phyloP scores from a whole-genome alignment of 2,797 vertebrate species.

The Lepilemur ruficaudatus region DNA sequence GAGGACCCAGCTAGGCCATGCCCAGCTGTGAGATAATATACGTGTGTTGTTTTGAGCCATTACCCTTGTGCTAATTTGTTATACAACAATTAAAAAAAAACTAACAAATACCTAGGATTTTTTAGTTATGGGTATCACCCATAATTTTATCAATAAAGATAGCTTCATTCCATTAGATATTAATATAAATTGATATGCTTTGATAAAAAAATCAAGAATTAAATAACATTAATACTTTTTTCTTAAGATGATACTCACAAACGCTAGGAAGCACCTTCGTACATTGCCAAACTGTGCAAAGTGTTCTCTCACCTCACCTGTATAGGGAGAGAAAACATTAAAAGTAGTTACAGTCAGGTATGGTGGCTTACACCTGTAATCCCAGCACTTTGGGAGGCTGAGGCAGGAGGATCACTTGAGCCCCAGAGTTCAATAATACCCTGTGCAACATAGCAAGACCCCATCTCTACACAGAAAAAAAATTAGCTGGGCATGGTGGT shows the following conservation, averaged over 20 bases:
- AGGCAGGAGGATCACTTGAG: neutral
- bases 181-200: neutral
- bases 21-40: neutral
- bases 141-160: conserved; percentile 33
- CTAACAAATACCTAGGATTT: neutral
- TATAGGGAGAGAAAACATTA: neutral
- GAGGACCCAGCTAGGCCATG: neutral
- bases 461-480: neutral
- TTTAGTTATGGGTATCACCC: neutral
- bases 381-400: neutral
- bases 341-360: neutral
- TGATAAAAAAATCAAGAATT: conserved; percentile 3
- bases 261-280: conserved; percentile 88
- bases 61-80: neutral
- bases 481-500: too few relatives aligned
- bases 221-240: neutral
- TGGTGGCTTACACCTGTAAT: neutral
- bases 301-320: conserved; percentile 92
- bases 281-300: conserved; percentile 93
- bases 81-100: neutral
- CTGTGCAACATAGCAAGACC: neutral
- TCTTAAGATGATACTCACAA: conserved; percentile 88
- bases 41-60: neutral
- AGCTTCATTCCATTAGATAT: conserved; percentile 22
- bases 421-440: neutral